phyloP scores from a whole-genome alignment of 2,888 invertebrate species.

The Cantharis nigra region DNA sequence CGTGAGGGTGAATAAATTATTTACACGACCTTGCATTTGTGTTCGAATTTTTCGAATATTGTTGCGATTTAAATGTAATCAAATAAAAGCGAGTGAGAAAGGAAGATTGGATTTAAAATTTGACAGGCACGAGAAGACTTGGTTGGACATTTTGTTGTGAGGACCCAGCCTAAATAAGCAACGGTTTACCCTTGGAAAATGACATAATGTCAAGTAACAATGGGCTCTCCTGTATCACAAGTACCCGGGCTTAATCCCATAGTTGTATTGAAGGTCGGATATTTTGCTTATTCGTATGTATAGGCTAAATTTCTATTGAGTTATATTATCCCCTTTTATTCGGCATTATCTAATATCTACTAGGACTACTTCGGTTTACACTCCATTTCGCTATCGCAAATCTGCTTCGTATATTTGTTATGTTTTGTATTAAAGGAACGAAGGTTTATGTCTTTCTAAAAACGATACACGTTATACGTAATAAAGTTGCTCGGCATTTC shows the following conservation, averaged over 20 bases:
- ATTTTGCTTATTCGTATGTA: constrained; percentile 38
- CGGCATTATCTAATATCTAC: constrained; percentile 46
- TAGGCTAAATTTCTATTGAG: constrained; percentile 40
- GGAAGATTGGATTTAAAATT: background rate
- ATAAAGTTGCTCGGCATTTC: constrained; percentile 19
- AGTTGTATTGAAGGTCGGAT: constrained; percentile 46
- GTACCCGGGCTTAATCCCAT: constrained; percentile 49
- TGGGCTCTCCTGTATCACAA: constrained; percentile 39
- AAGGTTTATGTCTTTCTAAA: constrained; percentile 26
- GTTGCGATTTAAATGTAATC: background rate
- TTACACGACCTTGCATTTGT: constrained; percentile 1
- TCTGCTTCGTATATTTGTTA: constrained; percentile 28
- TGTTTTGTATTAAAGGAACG: constrained; percentile 22
- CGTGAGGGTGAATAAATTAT: constrained; percentile 3
- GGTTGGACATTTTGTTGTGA: constrained; percentile 25
- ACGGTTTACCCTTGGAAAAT: constrained; percentile 49
- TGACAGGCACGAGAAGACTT: constrained; percentile 1
- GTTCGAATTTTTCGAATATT: background rate
- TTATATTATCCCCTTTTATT: constrained; percentile 43
- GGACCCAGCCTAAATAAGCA: constrained; percentile 42
- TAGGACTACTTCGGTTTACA: constrained; percentile 48
- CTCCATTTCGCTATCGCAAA: constrained; percentile 47
- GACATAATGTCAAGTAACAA: constrained; percentile 47
- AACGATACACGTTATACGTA: constrained; percentile 17
- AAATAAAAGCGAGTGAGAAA: background rate